Evolutionary conservation across 2,888 invertebrate genomes (phyloP).

Genomic region (Rhogogaster chlorosoma): DNA sequence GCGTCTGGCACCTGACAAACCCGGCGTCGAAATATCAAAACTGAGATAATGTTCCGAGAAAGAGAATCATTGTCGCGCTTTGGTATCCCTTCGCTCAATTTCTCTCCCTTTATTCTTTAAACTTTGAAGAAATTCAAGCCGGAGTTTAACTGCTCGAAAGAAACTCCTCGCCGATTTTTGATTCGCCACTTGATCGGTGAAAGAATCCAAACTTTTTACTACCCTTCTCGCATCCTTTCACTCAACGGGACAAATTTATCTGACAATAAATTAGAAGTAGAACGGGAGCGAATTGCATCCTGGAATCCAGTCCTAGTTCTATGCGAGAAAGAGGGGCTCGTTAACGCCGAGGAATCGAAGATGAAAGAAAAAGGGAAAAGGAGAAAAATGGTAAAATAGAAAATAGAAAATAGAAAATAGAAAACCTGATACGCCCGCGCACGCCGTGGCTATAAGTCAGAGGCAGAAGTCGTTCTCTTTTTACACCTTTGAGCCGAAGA

Average conservation of each 20-base stretch:
- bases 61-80: neutral
- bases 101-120: neutral
- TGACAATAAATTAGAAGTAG: neutral
- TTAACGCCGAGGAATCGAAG: neutral
- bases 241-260: too few relatives aligned
- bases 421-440: neutral
- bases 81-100: neutral
- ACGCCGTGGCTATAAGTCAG: neutral
- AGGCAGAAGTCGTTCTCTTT: neutral
- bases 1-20: constrained; percentile 6
- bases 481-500: neutral
- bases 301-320: neutral
- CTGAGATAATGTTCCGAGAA: neutral
- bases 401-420: neutral
- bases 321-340: neutral
- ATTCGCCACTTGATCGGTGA: too few relatives aligned
- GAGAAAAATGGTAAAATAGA: neutral
- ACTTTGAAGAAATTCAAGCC: neutral
- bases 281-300: neutral
- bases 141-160: neutral
- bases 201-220: too few relatives aligned
- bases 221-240: too few relatives aligned
- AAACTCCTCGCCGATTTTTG: too few relatives aligned
- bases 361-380: neutral
- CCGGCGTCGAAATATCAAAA: neutral